A percentile compares a stretch with the other conserved stretches of the same genome.
Evolutionary conservation across 2,113 vertebrate genomes (phyloP).

Genomic region (Gobius niger): DNA sequence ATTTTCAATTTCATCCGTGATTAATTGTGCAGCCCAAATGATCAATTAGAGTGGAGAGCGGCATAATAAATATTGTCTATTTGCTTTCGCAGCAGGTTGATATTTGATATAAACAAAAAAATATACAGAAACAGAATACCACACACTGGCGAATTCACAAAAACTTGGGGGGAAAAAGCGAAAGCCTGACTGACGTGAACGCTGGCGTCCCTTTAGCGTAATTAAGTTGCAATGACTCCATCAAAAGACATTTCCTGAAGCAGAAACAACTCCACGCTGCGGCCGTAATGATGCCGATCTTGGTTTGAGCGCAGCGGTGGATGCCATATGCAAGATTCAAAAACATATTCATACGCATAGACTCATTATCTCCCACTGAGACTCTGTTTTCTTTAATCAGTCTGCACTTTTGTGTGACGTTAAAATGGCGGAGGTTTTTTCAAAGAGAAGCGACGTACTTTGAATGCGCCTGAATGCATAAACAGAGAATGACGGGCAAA

Average conservation of each 20-base stretch:
- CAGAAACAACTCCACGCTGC: slow-evolving; percentile 11
- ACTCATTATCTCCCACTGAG: not conserved
- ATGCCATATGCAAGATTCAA: slow-evolving; percentile 26
- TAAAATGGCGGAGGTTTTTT: slow-evolving; percentile 1
- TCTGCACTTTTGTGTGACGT: not conserved
- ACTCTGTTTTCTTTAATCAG: slow-evolving; percentile 7
- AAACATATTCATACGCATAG: slow-evolving; percentile 4
- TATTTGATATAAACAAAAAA: slow-evolving; percentile 17
- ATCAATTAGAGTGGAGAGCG: not conserved
- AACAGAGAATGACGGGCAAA: not conserved
- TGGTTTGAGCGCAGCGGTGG: slow-evolving; percentile 15
- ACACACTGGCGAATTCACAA: not conserved
- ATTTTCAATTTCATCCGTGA: too few relatives aligned
- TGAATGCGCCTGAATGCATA: not conserved
- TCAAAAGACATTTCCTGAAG: slow-evolving; percentile 14
- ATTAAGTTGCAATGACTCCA: slow-evolving; percentile 32
- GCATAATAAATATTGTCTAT: not conserved
- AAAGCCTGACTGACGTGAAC: slow-evolving; percentile 6
- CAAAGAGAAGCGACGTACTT: slow-evolving; percentile 4
- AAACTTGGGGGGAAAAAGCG: not conserved
- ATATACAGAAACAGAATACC: not conserved
- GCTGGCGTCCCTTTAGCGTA: slow-evolving; percentile 15
- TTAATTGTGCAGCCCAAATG: too few relatives aligned
- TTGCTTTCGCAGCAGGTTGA: slow-evolving; percentile 23
- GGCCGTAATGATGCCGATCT: slow-evolving; percentile 19